Base-by-base conservation (phyloP, 2,888 invertebrate species). In the Andrena bicolor region DNA sequence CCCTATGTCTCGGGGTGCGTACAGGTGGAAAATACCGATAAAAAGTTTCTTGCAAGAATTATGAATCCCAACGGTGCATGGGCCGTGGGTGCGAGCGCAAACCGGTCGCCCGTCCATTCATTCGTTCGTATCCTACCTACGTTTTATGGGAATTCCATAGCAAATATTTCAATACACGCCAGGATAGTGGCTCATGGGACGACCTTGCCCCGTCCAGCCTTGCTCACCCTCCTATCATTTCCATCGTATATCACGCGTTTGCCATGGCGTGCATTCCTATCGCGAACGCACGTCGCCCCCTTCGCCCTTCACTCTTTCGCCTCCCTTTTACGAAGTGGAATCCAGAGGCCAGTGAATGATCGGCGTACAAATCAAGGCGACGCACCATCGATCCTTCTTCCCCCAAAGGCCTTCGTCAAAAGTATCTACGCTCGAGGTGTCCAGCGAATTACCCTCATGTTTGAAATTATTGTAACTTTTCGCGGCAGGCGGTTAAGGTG, bases 71-170 rank as follows among this genome's bases (percentile, higher is more conserved):
- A 68, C 60, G 86, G 81, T 48, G 72, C 32, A 20, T 1, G 74
- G 76, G 35, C 60, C 51, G 51, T 23, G 64, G 73, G 76, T 49
- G 81, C 60, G 80, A 73, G 72, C 70, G 81, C 75, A 79, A 86
- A 88, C 76, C 84, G 81, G 76, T 80, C 83, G 76, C 26, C 56
- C 68, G 89, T 81, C 63, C 78, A 72, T 85, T 84, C 89, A 79
- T 89, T 89, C 86, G 74, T 81, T 84, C 82, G 79, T 75, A 74
- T 83, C 73, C 82, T 32, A 49, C 68, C 76, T 76, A 75, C 84
- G 83, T 83, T 89, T 88, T 86, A 91, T 90, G 89, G 87, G 90
- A 90, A 92, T 92, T 91, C 90, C 88, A 90, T 90, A 60, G 88
- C 84, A 87, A 90, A 91, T 91, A 91, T 91, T 91, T 91, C 89